Evolutionary conservation across 2,888 invertebrate genomes (phyloP).

Genomic region (Elmis aenea): DNA sequence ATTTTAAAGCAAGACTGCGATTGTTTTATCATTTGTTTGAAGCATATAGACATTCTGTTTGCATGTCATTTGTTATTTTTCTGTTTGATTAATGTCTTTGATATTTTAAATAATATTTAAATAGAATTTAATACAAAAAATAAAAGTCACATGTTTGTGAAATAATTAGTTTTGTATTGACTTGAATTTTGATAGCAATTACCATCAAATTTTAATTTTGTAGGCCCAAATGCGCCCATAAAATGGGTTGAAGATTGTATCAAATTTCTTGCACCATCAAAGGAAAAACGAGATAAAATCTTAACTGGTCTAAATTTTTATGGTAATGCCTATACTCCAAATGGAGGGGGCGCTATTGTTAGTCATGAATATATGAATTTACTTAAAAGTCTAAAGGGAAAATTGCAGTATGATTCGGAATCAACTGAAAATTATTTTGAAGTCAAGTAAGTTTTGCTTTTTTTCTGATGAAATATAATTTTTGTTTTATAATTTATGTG

Average conservation of each 20-base stretch:
- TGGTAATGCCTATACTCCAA: conserved; percentile 80
- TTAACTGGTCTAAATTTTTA: conserved; percentile 90
- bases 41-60: too few relatives aligned
- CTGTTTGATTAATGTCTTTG: too few relatives aligned
- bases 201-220: conserved; percentile 24
- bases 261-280: conserved; percentile 62
- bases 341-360: conserved; percentile 78
- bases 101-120: too few relatives aligned
- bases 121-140: too few relatives aligned
- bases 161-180: too few relatives aligned
- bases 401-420: conserved; percentile 70
- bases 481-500: conserved; percentile 2
- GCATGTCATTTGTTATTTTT: too few relatives aligned
- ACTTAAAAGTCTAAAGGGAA: conserved; percentile 68
- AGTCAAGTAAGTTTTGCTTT: conserved; percentile 63
- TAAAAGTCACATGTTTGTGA: too few relatives aligned
- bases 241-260: conserved; percentile 77
- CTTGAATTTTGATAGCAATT: too few relatives aligned
- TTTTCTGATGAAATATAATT: too few relatives aligned
- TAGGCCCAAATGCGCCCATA: conserved; percentile 85
- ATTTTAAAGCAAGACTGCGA: too few relatives aligned
- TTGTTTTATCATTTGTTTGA: conserved; percentile 4
- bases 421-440: conserved; percentile 82
- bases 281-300: conserved; percentile 67
- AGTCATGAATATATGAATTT: conserved; percentile 73